Evolutionary conservation across 2,113 vertebrate genomes (phyloP).

Genomic region (Kryptolebias marmoratus): DNA sequence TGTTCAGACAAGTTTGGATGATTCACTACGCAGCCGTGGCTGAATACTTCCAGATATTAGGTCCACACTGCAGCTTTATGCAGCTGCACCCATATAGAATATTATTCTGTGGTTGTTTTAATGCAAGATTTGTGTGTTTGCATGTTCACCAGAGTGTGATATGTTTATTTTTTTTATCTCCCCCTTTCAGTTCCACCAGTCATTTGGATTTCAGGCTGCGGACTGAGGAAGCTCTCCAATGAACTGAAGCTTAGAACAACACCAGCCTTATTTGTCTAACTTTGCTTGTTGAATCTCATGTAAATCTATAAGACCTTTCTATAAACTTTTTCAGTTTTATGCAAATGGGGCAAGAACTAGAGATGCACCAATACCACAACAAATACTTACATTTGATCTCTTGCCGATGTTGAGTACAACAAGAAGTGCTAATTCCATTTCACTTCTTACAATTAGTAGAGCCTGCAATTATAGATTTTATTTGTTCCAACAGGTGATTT

Average conservation of each 20-base stretch:
- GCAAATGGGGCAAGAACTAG: background rate
- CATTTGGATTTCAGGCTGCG: background rate
- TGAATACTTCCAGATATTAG: slow-evolving; percentile 1
- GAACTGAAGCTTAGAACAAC: background rate
- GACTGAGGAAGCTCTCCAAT: background rate
- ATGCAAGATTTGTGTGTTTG: background rate
- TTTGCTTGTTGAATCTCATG: background rate
- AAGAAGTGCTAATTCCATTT: no score
- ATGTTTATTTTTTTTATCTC: no score
- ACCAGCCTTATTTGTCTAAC: background rate
- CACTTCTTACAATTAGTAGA: no score
- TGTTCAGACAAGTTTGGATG: background rate
- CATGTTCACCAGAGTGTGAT: slow-evolving; percentile 1
- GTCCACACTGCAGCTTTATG: background rate
- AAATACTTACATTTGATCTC: no score
- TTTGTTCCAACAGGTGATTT: no score
- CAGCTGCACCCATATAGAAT: background rate
- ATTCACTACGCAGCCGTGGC: slow-evolving; percentile 3
- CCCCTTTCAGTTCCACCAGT: background rate
- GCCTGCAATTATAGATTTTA: no score
- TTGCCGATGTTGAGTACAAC: no score
- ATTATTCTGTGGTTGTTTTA: slow-evolving; percentile 15
- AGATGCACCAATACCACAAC: background rate
- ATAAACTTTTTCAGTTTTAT: background rate
- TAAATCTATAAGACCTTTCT: background rate